phyloP scores from a whole-genome alignment of 2,113 vertebrate genomes.

The Orycteropus afer region DNA sequence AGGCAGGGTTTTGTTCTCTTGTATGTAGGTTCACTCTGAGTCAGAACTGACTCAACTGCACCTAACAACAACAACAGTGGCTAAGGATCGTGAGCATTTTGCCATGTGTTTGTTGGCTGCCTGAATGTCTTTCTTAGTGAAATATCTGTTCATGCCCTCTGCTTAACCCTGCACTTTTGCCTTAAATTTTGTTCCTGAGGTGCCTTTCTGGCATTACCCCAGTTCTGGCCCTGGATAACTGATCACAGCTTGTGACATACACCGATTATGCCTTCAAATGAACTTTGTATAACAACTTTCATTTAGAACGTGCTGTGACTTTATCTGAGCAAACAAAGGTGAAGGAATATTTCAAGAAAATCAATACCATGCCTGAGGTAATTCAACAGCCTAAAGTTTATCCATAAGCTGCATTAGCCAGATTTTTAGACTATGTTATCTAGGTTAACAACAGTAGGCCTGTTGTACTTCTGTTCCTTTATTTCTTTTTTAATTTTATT shows the following conservation, averaged over 20 bases:
- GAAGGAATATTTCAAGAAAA: constrained; percentile 18
- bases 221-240: not conserved
- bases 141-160: too few relatives aligned
- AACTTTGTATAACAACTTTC: not conserved
- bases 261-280: not conserved
- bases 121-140: too few relatives aligned
- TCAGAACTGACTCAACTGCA: too few relatives aligned
- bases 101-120: too few relatives aligned
- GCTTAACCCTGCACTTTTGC: not conserved
- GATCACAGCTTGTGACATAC: not conserved
- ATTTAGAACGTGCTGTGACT: constrained; percentile 34
- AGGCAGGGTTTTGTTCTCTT: too few relatives aligned
- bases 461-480: not conserved
- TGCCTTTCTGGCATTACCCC: not conserved
- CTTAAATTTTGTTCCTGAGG: not conserved
- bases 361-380: not conserved
- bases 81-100: too few relatives aligned
- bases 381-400: constrained; percentile 9
- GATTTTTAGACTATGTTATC: constrained; percentile 25
- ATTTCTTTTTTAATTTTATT: not conserved
- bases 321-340: constrained; percentile 35
- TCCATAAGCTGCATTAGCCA: not conserved
- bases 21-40: too few relatives aligned
- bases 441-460: constrained; percentile 9
- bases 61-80: too few relatives aligned